Evolutionary conservation across 2,113 vertebrate species (phyloP).

Genomic region (Phrynosoma blainvillii): DNA sequence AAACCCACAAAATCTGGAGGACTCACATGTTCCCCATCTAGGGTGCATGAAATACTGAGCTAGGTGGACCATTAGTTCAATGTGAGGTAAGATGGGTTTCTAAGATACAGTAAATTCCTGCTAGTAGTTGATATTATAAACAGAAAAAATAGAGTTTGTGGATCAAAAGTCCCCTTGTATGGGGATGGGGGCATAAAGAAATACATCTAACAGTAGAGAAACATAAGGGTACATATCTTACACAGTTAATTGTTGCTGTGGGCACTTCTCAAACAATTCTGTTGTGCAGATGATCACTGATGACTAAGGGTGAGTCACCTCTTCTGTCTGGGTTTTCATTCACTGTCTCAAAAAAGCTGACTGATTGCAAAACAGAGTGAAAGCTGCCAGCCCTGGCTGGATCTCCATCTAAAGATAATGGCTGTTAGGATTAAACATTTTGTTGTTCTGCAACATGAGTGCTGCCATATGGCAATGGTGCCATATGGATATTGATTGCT

Average conservation of each 20-base stretch:
- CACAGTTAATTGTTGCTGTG: not conserved
- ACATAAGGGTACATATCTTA: not conserved
- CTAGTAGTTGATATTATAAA: not conserved
- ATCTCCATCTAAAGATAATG: slow-evolving; percentile 1
- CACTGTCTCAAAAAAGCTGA: not conserved
- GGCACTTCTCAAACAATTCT: not conserved
- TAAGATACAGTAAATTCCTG: not conserved
- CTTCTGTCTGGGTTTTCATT: not conserved
- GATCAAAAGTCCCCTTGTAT: not conserved
- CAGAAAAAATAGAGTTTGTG: not conserved
- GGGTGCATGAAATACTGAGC: not conserved
- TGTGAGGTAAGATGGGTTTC: not conserved
- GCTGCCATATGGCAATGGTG: not conserved
- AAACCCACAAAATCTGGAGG: not conserved
- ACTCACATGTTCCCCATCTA: not conserved
- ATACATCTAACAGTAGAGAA: not conserved
- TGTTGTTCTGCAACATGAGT: not conserved
- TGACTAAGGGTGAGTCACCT: not conserved
- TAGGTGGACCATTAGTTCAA: not conserved
- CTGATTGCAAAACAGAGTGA: not conserved
- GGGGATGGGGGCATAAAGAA: not conserved
- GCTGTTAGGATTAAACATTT: slow-evolving; percentile 16
- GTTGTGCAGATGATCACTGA: not conserved
- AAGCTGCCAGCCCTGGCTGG: not conserved
- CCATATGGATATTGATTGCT: slow-evolving; percentile 15